Base-by-base conservation (phyloP, 53 echinoderm and acorn worm species). In the Crossaster papposus region DNA sequence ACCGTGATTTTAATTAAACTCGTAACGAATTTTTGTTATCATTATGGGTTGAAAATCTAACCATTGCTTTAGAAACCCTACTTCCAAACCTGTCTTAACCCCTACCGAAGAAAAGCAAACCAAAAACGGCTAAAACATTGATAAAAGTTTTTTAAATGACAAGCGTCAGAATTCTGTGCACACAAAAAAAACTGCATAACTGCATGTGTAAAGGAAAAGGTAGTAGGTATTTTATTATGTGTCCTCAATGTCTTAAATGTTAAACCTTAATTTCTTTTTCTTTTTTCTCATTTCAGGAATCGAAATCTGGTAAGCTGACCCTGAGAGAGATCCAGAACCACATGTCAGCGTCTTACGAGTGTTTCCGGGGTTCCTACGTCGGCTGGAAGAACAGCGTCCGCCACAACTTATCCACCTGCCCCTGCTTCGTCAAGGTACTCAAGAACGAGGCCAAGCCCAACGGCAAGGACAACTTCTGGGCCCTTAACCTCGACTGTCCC, bases 381-480 rank as follows among this genome's bases (percentile, higher is more conserved):
- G 92, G 92, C n/a, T 92, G 92, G 92, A 92, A 89, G 84, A 92
- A 92, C 89, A 92, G 92, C 85, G 92, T 92, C 23, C 83, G 92
- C 26, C 92, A 92, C 87, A 92, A 92, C 38, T 65, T 92, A 51
- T 84, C 92, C 12, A 89, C 80, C 44, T 82, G 71, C 36, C 77
- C 73, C 54, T 79, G 92, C 79, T 92, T 92, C 89, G 70, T 70
- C 77, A 92, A 92, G 37, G 80, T 92, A 31, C 89, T 92, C 28
- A 82, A 84, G 55, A 77, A 92, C 83, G 22, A 71, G 23, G 17
- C 44, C 4, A 77, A 84, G 30, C 92, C 92, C 11, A 77, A 82
- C 79, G 92, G 81, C 64, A 92, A 92, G 78, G 92, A 92, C 89
- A 92, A 96, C 62, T 96, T 73, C 83, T 96, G 96, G 96, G 86